Base-by-base conservation (phyloP, 2,888 invertebrate genomes). In the Leptinotarsa rubiginosa region DNA sequence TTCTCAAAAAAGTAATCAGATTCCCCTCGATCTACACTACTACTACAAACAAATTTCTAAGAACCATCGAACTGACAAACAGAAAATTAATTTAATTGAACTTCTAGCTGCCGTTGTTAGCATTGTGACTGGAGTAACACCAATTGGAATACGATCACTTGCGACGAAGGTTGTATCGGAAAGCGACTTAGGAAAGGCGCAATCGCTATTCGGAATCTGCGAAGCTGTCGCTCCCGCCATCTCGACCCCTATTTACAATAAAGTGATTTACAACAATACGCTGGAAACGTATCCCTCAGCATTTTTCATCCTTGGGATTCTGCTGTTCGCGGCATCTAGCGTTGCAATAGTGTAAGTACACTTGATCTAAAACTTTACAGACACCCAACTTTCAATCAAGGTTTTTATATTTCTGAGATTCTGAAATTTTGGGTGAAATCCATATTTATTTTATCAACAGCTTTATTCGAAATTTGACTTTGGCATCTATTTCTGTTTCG, bases 151-250 rank as follows among this genome's bases (percentile, higher is more conserved):
- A 65, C 82, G 88, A 64, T 88, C 88, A 2, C 72, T 87, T 69
- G 85, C 86, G 16, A 87, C 88, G 2, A 88, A 88, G 83, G 80
- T 87, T 4, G 88, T 88, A 4, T 82, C 86, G 1, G 83, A 85
- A 71, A 83, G 86, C 49, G 87, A 88, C 79, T 76, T 87, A 69
- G 88, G 88, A 15, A 88, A 88, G 82, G 86, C 87, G 1, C 87
- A 87, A 75, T 92, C 92, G 83, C 88, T 92, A 82, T 90, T 91
- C 81, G 91, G 91, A 75, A 89, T 92, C 84, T 90, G 90, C 47
- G 91, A 92, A 84, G 90, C 91, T 2, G 80, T 91, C 77, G 90
- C 90, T 5, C 89, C 90, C 1, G 89, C 90, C 69, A 86, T 91
- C 69, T 89, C 90, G 82, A 89, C 89, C 2, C 91, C 91, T 0